Evolutionary conservation across 2,113 vertebrate species (phyloP), one percentile per base, ranked within the genome.

Genomic region (Sterrhoptilus dennistouni): DNA sequence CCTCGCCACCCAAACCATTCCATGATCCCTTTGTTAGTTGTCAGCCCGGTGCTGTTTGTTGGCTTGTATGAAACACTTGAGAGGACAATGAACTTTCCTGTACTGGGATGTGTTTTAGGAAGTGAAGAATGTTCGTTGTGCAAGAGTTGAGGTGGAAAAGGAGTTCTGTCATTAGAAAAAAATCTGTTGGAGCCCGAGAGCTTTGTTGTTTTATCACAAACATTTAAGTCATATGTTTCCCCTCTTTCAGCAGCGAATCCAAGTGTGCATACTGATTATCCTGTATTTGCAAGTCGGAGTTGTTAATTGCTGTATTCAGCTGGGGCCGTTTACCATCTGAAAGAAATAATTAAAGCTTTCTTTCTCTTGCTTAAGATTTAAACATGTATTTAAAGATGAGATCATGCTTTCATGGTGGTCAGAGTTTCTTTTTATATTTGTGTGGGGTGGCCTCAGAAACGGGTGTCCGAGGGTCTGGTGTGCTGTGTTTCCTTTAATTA

Each of bases 341-440:
- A 93, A 90, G 95, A 93, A 94, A 65, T 96, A 94, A 96, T 94
- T 91, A 87, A 91, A 96, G 83, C 95, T 91, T 84, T 9, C 66
- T 81, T 89, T 92, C 71, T 70, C 59, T 86, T 70, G 78, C 91
- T 86, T 56, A 68, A 83, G 87, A 76, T 85, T 74, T 81, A 86
- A 95, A 78, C 8, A 3, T 93, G 65, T 89, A 72, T 80, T 97
- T 96, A 96, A 83, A 95, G 89, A 93, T 95, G 96, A 97, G 92
- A 76, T 96, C 96, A 94, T 92, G 35, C 68, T 78, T 93, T 53
- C 90, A 20, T 8, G 83, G 94, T 87, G 94, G 83, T 91, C 92
- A 80, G 29, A 29, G 57, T 49, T 88, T 19, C 83, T 92, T 80
- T 89, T 57, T 94, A 31, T 86, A 70, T 93, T 74, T 71, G 60